Conservation (phyloP, 1,140 invertebrate species). For the Tetramorium alpestre region DNA sequence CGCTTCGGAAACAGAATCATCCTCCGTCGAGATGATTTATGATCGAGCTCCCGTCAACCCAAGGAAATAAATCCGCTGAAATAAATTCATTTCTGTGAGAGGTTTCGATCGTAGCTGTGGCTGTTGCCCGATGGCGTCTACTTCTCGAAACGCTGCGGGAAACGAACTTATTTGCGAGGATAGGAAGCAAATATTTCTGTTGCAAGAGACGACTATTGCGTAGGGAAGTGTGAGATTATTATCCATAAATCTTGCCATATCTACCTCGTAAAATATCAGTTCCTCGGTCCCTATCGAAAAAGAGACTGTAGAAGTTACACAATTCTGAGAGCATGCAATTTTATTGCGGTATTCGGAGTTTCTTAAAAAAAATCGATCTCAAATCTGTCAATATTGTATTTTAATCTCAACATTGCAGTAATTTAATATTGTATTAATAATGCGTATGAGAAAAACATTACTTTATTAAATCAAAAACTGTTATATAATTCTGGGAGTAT, state of each 20-base stretch:
- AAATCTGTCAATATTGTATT: too few species aligned
- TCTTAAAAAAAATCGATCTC: too few species aligned
- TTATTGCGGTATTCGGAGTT: background rate
- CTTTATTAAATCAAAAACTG: background rate
- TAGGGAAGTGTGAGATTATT: background rate
- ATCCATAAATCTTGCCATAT: constrained; percentile 7
- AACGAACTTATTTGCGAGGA: background rate
- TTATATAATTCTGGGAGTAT: background rate
- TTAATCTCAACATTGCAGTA: too few species aligned
- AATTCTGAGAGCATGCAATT: background rate
- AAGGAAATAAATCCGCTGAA: constrained; percentile 76
- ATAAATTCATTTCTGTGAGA: constrained; percentile 83
- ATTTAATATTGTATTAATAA: too few species aligned
- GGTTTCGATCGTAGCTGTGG: constrained; percentile 72
- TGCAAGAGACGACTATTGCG: background rate
- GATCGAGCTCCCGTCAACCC: constrained; percentile 73
- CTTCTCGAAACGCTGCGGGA: constrained; percentile 53
- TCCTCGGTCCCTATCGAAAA: background rate
- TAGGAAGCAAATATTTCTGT: constrained; percentile 37
- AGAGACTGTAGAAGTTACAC: background rate
- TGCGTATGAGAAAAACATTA: too few species aligned
- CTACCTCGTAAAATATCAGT: background rate
- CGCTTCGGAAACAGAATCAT: constrained; percentile 26
- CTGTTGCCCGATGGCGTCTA: constrained; percentile 26
- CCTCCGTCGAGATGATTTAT: constrained; percentile 76